These are phyloP conservation scores for Piezodorus guildinii DNA, from an alignment of 1,140 invertebrate genomes.

Conservation along the genomic window DNA sequence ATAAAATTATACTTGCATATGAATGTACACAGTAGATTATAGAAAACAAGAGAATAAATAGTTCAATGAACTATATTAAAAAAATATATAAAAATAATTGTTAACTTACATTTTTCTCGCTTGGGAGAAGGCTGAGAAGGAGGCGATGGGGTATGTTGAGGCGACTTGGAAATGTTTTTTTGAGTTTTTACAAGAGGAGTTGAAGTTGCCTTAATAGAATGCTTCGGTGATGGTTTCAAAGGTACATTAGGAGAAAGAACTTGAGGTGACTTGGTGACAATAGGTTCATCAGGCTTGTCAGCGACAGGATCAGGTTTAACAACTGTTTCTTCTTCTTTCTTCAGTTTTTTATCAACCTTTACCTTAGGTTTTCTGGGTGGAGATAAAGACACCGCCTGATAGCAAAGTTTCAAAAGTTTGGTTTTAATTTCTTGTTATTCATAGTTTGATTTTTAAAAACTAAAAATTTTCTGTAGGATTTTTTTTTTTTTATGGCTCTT, in stretches of 20 bases:
- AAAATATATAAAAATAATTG: neutral
- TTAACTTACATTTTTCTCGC: neutral
- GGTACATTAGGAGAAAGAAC: neutral
- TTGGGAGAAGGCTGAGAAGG: neutral
- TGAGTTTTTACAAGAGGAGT: no score
- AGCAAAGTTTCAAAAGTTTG: neutral
- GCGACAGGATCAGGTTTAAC: neutral
- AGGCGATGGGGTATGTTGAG: neutral
- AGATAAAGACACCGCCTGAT: neutral
- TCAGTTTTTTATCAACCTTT: neutral
- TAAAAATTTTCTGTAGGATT: no score
- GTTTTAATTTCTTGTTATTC: no score
- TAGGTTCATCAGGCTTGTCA: neutral
- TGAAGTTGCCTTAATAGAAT: no score
- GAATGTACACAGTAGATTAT: no score
- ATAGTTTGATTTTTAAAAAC: no score
- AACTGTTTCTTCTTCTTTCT: neutral
- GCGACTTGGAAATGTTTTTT: no score
- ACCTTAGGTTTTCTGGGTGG: constrained; percentile 9
- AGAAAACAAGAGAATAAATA: no score
- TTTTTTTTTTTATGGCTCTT: no score
- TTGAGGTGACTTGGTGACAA: neutral
- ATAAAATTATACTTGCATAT: no score
- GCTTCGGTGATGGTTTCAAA: no score
- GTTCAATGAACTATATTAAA: no score